Evolutionary conservation across 2,113 vertebrate species (phyloP), one percentile per base, ranked within the genome.

Genomic region (Agelaius tricolor): DNA sequence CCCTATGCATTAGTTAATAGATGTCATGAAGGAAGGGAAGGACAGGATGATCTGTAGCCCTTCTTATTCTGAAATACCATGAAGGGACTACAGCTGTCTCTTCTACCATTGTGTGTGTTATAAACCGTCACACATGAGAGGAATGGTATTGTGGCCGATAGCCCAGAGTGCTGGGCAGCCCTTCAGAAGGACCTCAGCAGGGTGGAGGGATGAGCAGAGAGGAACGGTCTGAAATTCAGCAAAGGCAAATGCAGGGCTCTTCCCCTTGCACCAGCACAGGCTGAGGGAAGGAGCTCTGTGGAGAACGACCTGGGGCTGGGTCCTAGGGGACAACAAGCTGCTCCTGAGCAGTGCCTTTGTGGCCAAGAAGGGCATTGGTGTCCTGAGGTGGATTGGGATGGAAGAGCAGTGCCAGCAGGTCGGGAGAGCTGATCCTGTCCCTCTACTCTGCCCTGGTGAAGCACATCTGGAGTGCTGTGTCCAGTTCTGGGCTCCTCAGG

Each of bases 111-210:
- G 39, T 67, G 20, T 59, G 33, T 33, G 39, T 55, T 71, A 49
- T 55, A 28, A 58, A 21, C 28, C 76, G 15, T 66, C 15, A 24
- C 31, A 18, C 3, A 7, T 4, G 3, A 65, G 81, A 71, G 63
- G 41, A 79, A 4, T 30, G 16, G 14, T 20, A 37, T 3, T 77
- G 63, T 57, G 35, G n/a, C 57, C 0, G 0, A 27, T 27, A 69
- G 11, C 49, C 41, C 41, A 15, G 18, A 16, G 30, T 24, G 35
- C 55, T 76, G 49, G 62, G 31, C 49, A 57, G 63, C 49, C 35
- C 35, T 63, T 63, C 79, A 37, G 55, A 57, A 69, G 17, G 47
- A 55, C 35, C 18, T 43, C 0, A 0, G 9, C 0, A 1, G 21
- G 12, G 15, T 31, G 24, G 41, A 83, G 71, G 47, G 22, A 49